Evolutionary conservation across 2,797 vertebrate species (phyloP).

Genomic region (Chelmon rostratus): DNA sequence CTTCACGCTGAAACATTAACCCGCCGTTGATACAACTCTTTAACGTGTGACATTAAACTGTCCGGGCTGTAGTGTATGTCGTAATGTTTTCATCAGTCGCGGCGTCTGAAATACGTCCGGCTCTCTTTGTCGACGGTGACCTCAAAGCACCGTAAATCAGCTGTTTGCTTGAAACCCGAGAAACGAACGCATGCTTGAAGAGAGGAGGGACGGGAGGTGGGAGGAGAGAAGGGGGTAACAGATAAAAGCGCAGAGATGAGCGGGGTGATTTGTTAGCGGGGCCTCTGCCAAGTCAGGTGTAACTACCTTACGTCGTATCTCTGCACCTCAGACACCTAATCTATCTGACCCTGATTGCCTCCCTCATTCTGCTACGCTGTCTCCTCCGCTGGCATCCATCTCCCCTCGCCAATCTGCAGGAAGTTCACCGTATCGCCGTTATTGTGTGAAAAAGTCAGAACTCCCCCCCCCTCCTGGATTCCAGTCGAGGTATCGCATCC

Average conservation of each 20-base stretch:
- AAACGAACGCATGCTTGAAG: conserved; percentile 38
- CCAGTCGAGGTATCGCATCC: conserved; percentile 9
- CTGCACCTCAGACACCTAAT: conserved; percentile 71
- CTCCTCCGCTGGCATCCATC: conserved; percentile 49
- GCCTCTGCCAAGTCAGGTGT: conserved; percentile 73
- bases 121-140: conserved; percentile 66
- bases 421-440: conserved; percentile 29
- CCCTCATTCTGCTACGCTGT: conserved; percentile 45
- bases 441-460: conserved; percentile 43
- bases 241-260: conserved; percentile 61
- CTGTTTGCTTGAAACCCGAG: conserved; percentile 54
- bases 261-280: conserved; percentile 62
- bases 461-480: conserved; percentile 26
- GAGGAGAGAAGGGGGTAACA: conserved; percentile 22
- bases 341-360: conserved; percentile 66
- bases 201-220: conserved; percentile 14
- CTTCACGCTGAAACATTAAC: conserved; percentile 33
- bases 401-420: conserved; percentile 26
- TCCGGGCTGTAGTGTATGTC: conserved; percentile 8
- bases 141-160: conserved; percentile 70
- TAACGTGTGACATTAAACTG: conserved; percentile 53
- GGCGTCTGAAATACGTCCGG: conserved; percentile 61
- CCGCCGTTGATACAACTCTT: conserved; percentile 10
- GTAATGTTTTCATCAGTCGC: conserved; percentile 56
- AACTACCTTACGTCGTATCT: conserved; percentile 67